Conservation (phyloP, 2,888 invertebrate species). For the Anarsia innoxiella region DNA sequence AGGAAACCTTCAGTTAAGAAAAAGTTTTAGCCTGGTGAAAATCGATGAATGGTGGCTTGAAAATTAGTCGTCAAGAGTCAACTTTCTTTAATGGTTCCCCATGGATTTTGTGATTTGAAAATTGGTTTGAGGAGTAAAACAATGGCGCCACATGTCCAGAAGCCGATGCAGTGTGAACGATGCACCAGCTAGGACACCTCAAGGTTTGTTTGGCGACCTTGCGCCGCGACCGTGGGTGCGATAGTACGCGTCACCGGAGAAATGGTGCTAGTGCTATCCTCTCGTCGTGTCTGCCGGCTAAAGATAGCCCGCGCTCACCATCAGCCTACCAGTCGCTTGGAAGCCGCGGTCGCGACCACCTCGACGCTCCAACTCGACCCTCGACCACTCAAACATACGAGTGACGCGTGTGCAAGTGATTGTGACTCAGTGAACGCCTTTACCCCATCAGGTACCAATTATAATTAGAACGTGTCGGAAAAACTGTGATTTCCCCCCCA, state of each 20-base stretch:
- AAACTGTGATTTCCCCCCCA: slow-evolving; percentile 36
- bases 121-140: too few relatives aligned
- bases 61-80: too few relatives aligned
- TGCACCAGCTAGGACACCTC: slow-evolving; percentile 17
- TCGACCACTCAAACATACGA: slow-evolving; percentile 68
- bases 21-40: too few relatives aligned
- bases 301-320: slow-evolving; percentile 38
- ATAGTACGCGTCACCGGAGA: slow-evolving; percentile 42
- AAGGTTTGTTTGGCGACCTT: slow-evolving; percentile 65
- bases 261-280: slow-evolving; percentile 51
- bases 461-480: slow-evolving; percentile 35
- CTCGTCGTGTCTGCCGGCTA: slow-evolving; percentile 53
- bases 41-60: too few relatives aligned
- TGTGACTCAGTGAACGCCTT: slow-evolving; percentile 48
- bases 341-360: slow-evolving; percentile 67
- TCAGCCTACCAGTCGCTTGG: slow-evolving; percentile 60
- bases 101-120: too few relatives aligned
- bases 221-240: slow-evolving; percentile 36
- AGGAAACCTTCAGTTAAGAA: too few relatives aligned
- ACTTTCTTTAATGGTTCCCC: too few relatives aligned
- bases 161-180: neutral
- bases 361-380: slow-evolving; percentile 64
- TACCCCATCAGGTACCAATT: slow-evolving; percentile 35
- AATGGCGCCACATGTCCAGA: too few relatives aligned
- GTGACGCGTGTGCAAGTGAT: slow-evolving; percentile 72